A percentile compares a stretch with the other conserved stretches of the same genome.
These are phyloP conservation scores for Odontamblyopus lacepedii DNA, from an alignment of 2,797 vertebrate species.

Conservation along the genomic window DNA sequence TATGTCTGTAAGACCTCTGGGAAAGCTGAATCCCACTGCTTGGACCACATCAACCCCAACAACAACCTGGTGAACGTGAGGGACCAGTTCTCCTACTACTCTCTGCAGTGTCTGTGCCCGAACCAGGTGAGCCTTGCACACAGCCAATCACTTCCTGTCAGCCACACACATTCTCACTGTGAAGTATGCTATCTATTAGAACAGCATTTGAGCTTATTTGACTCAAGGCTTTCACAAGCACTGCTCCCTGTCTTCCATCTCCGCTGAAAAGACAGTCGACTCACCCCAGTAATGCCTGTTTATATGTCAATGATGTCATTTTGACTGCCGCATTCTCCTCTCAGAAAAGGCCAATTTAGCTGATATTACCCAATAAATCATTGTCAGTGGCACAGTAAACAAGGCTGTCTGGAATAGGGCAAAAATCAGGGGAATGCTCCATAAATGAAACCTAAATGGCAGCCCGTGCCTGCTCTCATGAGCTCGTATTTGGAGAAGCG, in stretches of 20 bases:
- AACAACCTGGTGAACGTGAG: slow-evolving; percentile 96
- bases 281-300: slow-evolving; percentile 81
- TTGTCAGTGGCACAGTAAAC: slow-evolving; percentile 81
- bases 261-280: slow-evolving; percentile 74
- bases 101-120: slow-evolving; percentile 97
- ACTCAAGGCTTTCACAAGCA: slow-evolving; percentile 75
- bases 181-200: slow-evolving; percentile 78
- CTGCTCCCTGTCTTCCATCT: slow-evolving; percentile 68
- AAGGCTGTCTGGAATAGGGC: slow-evolving; percentile 79
- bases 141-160: slow-evolving; percentile 65
- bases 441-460: slow-evolving; percentile 79
- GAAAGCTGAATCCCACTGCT: slow-evolving; percentile 98
- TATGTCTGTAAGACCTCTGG: slow-evolving; percentile 99
- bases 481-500: slow-evolving; percentile 78
- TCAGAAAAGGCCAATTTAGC: slow-evolving; percentile 83
- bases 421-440: slow-evolving; percentile 79
- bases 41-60: slow-evolving; percentile 99
- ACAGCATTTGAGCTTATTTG: slow-evolving; percentile 77
- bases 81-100: slow-evolving; percentile 98
- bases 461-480: slow-evolving; percentile 73
- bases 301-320: slow-evolving; percentile 84
- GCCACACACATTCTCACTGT: slow-evolving; percentile 65
- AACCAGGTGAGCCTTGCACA: slow-evolving; percentile 88
- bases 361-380: slow-evolving; percentile 84
- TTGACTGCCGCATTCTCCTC: slow-evolving; percentile 81